A percentile compares a stretch with the other conserved stretches of the same genome.
Evolutionary conservation across 2,888 invertebrate species (phyloP).

Genomic region (Odiellus spinosus): DNA sequence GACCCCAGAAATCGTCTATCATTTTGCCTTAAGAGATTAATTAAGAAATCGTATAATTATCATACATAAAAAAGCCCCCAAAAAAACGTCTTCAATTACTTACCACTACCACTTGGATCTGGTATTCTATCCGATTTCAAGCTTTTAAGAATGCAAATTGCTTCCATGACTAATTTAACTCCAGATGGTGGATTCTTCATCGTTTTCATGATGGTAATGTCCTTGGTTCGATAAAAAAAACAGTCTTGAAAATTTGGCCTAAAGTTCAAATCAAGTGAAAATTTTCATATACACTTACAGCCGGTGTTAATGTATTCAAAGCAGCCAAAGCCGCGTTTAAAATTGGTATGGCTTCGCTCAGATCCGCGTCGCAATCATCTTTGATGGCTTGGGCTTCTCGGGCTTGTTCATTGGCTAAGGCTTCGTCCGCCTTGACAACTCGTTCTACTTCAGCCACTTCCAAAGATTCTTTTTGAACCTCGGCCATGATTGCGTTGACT

Average conservation of each 20-base stretch:
- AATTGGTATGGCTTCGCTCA: conserved; percentile 89
- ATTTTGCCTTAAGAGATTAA: too few relatives aligned
- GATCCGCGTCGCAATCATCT: conserved; percentile 90
- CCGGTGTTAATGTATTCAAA: conserved; percentile 81
- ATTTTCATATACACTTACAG: conserved; percentile 4
- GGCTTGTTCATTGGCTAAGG: conserved; percentile 74
- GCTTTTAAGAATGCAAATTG: conserved; percentile 80
- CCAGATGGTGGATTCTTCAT: conserved; percentile 95
- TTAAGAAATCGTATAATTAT: too few relatives aligned
- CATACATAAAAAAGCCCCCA: too few relatives aligned
- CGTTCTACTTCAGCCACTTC: conserved; percentile 89
- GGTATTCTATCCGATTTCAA: conserved; percentile 77
- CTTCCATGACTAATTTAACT: conserved; percentile 81
- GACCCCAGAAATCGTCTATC: conserved; percentile 81
- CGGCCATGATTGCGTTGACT: conserved; percentile 87
- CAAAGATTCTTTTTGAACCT: conserved; percentile 87
- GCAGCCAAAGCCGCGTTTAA: conserved; percentile 76
- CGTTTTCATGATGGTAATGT: conserved; percentile 89
- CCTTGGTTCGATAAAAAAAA: conserved; percentile 35
- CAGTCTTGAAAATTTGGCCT: not conserved
- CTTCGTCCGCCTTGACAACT: conserved; percentile 80
- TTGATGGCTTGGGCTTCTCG: conserved; percentile 91
- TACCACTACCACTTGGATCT: conserved; percentile 39
- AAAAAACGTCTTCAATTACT: not conserved
- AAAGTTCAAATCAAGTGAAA: not conserved